Evolutionary conservation across 2,888 invertebrate species (phyloP), one percentile per base, ranked within the genome.

Genomic region (Xanthia togata): DNA sequence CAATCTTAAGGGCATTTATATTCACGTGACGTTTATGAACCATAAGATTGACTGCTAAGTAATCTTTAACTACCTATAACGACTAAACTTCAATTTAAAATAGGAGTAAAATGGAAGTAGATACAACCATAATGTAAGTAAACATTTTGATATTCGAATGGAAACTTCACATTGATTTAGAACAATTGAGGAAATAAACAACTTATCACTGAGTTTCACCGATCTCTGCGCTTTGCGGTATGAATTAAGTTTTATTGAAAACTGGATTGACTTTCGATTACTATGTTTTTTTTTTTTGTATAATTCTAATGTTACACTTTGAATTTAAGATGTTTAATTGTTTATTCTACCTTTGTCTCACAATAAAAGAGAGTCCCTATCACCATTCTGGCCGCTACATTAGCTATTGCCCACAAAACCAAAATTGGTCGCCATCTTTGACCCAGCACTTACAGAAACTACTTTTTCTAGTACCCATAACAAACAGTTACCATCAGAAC

Each of bases 371-470:
- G 1, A 4, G 2, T 67, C 31, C 3, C 20, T 44, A 35, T 74
- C 47, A 47, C 63, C 26, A 14, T 31, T 55, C 50, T 14, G 31
- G 35, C 31, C 38, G n/a, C 0, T 31, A 31, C 50, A 26, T 8
- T 55, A 63, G n/a, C 35, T 53, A 53, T 62, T n/a, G n/a, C 8
- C 60, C 20, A 76, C 23, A 63, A 38, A 57, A 35, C 47, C 55
- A 71, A 41, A 35, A 65, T 59, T 26, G 50, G 50, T 4, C 17
- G 44, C 64, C 23, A 59, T 73, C 17, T 64, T 50, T 35, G 41
- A 72, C 41, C 57, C 50, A 73, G 50, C 59, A 79, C 53, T 60
- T 38, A 73, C 64, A 26, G 26, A 65, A 73, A 79, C 57, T 41
- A 35, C 35, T 53, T 59, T 26, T 2, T 59, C 57, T 44, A 79